Conservation (phyloP, 2,797 vertebrate genomes). For the Dromococcyx pavoninus region DNA sequence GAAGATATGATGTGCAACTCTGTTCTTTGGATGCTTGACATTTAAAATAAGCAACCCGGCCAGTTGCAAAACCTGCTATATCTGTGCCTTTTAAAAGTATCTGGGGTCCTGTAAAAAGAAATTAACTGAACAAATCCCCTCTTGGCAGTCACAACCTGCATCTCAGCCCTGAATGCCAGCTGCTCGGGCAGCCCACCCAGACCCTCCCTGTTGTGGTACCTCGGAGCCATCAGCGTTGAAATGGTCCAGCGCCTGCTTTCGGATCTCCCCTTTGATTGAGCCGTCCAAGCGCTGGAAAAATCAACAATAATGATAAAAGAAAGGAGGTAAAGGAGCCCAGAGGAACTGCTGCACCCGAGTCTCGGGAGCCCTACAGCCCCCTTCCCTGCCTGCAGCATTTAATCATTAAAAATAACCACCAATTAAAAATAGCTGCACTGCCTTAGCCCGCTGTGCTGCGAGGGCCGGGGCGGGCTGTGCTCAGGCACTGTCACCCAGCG, state of each 20-base stretch:
- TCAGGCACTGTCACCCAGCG: constrained; percentile 46
- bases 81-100: neutral
- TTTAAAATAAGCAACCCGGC: neutral
- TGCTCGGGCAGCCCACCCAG: neutral
- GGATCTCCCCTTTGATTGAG: constrained; percentile 97
- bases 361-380: constrained; percentile 20
- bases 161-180: neutral
- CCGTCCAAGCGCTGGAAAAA: constrained; percentile 91
- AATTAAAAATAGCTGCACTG: constrained; percentile 87
- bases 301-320: constrained; percentile 19
- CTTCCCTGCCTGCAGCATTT: constrained; percentile 17
- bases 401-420: constrained; percentile 75
- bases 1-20: neutral
- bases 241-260: constrained; percentile 98
- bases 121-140: neutral
- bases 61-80: neutral
- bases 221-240: constrained; percentile 99
- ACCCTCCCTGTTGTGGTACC: constrained; percentile 74
- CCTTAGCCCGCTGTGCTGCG: neutral
- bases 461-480: constrained; percentile 20
- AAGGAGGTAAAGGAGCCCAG: constrained; percentile 32
- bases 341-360: neutral
- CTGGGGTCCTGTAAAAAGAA: neutral
- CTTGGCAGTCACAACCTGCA: neutral
- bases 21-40: neutral